phyloP scores from a whole-genome alignment of 1,140 invertebrate genomes.

The Pseudomyrmex pallidus region DNA sequence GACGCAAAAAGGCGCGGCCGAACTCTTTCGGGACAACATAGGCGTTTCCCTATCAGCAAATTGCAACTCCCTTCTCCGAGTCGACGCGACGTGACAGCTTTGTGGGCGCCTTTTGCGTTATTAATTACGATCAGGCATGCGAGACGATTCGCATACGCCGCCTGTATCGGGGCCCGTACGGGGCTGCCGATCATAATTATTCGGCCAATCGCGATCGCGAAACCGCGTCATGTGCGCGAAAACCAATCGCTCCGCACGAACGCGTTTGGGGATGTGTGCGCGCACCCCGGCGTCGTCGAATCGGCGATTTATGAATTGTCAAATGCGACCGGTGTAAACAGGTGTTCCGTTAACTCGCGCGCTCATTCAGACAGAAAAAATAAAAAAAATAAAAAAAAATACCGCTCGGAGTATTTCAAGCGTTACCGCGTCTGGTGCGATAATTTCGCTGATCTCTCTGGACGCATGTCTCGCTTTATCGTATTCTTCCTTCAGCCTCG shows the following conservation, averaged over 20 bases:
- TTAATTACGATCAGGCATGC: slow-evolving; percentile 85
- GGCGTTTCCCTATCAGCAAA: slow-evolving; percentile 71
- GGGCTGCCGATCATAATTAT: slow-evolving; percentile 77
- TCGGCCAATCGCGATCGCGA: slow-evolving; percentile 72
- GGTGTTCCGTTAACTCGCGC: slow-evolving; percentile 41
- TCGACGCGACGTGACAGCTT: slow-evolving; percentile 78
- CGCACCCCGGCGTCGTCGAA: slow-evolving; percentile 52
- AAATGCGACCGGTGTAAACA: slow-evolving; percentile 70
- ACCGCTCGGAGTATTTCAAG: slow-evolving; percentile 9
- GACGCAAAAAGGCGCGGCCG: slow-evolving; percentile 8
- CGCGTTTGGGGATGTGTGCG: slow-evolving; percentile 5
- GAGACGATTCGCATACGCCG: slow-evolving; percentile 78
- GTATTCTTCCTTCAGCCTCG: background rate
- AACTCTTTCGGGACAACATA: slow-evolving; percentile 3
- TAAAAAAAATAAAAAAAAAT: slow-evolving; percentile 26
- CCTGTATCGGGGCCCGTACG: slow-evolving; percentile 51
- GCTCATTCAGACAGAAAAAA: slow-evolving; percentile 31
- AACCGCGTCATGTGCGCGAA: slow-evolving; percentile 11
- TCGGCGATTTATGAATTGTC: slow-evolving; percentile 71
- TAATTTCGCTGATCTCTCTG: slow-evolving; percentile 40
- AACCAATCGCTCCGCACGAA: background rate
- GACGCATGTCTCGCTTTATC: slow-evolving; percentile 24
- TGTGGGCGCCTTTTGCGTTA: slow-evolving; percentile 81
- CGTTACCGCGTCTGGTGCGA: slow-evolving; percentile 32
- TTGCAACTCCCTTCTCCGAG: slow-evolving; percentile 54